phyloP scores from a whole-genome alignment of 2,888 invertebrate genomes.

The Anorthoa munda region DNA sequence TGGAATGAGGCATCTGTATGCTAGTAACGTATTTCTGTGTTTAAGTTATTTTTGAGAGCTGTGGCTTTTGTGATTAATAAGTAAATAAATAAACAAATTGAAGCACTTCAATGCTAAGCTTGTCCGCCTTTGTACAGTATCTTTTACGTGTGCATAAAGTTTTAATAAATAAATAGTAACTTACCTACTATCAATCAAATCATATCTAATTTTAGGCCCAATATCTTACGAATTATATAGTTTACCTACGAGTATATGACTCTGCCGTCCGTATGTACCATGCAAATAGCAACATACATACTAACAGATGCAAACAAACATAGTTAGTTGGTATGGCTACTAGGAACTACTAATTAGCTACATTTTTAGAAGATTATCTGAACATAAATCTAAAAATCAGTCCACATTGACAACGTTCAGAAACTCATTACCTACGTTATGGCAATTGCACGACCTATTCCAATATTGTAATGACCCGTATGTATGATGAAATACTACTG shows the following conservation, averaged over 20 bases:
- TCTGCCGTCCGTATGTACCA: background rate
- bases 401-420: slow-evolving; percentile 31
- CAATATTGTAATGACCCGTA: slow-evolving; percentile 85
- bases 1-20: too few relatives aligned
- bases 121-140: too few relatives aligned
- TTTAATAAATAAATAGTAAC: background rate
- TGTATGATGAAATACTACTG: slow-evolving; percentile 57
- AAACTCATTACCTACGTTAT: slow-evolving; percentile 58
- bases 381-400: slow-evolving; percentile 50
- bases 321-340: background rate
- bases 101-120: too few relatives aligned
- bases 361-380: slow-evolving; percentile 25
- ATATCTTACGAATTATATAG: too few relatives aligned
- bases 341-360: slow-evolving; percentile 12
- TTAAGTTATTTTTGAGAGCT: too few relatives aligned
- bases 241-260: background rate
- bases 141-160: too few relatives aligned
- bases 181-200: background rate
- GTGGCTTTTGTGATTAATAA: too few relatives aligned
- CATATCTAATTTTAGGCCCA: background rate
- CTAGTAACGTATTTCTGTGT: too few relatives aligned
- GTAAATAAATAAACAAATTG: too few relatives aligned
- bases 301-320: background rate
- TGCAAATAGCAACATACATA: background rate
- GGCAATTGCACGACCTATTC: slow-evolving; percentile 71